Conservation (phyloP, 2,797 vertebrate species). For the Hylomyscus alleni region DNA sequence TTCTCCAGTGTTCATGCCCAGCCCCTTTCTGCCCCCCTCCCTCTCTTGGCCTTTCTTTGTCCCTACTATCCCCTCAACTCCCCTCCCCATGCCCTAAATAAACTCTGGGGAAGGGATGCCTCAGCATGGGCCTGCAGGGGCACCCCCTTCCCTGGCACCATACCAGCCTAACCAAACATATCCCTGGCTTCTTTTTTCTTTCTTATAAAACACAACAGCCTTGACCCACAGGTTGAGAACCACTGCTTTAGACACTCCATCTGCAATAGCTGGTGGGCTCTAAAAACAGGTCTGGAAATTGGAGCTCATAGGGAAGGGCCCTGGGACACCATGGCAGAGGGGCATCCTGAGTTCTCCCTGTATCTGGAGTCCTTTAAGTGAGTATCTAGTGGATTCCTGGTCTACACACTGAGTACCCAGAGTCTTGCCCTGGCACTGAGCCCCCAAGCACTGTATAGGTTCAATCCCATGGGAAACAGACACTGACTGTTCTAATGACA, state of each 20-base stretch:
- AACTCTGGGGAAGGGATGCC: no score
- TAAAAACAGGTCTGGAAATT: not conserved
- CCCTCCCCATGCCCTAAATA: no score
- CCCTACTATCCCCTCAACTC: no score
- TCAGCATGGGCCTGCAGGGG: no score
- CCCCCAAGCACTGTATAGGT: not conserved
- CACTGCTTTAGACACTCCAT: not conserved
- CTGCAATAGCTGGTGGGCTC: not conserved
- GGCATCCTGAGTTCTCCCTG: not conserved
- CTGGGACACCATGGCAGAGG: fast-evolving
- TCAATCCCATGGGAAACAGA: not conserved
- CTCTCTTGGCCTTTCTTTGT: no score
- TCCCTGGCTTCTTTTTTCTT: no score
- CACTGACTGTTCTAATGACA: not conserved
- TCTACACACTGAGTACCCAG: not conserved
- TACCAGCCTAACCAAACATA: no score
- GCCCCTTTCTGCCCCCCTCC: no score
- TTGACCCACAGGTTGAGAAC: not conserved
- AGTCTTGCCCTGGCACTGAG: not conserved
- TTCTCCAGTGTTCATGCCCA: no score
- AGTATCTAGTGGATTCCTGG: not conserved
- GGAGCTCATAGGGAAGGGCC: not conserved
- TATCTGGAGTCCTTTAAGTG: not conserved
- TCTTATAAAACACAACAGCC: no score
- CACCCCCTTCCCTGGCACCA: no score